Percentiles rank a stretch among this genome's conserved stretches.
These are phyloP conservation scores for Dermatemys mawii DNA, from an alignment of 2,113 vertebrate genomes.

Conservation along the genomic window DNA sequence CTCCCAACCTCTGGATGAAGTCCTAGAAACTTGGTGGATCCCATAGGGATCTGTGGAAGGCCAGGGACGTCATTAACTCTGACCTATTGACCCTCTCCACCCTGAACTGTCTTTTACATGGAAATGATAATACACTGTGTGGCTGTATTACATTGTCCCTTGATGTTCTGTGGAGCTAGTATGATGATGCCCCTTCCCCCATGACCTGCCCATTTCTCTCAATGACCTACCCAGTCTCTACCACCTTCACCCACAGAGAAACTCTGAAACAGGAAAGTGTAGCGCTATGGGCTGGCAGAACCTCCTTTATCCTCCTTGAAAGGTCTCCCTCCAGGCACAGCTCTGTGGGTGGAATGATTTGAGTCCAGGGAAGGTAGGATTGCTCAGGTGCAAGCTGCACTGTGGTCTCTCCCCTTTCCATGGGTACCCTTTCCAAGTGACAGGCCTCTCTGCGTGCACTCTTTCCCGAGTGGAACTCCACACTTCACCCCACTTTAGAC, in stretches of 20 bases:
- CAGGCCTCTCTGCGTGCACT: not conserved
- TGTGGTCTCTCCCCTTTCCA: not conserved
- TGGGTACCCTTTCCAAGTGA: not conserved
- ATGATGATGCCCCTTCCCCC: not conserved
- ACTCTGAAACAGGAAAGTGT: not conserved
- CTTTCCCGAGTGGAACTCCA: not conserved
- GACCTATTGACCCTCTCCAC: rapidly evolving
- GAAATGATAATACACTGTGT: rapidly evolving
- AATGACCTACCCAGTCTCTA: not conserved
- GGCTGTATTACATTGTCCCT: not conserved
- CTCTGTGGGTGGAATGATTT: not conserved
- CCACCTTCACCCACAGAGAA: not conserved
- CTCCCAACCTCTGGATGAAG: too few relatives aligned
- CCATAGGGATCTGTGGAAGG: not conserved
- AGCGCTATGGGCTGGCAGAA: not conserved
- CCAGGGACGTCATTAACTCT: rapidly evolving
- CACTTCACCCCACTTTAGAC: not conserved
- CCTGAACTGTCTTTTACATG: not conserved
- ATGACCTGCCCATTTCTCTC: not conserved
- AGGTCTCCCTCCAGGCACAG: not conserved
- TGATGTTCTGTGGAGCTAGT: not conserved
- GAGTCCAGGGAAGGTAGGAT: not conserved
- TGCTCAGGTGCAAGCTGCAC: not conserved
- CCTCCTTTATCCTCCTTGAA: not conserved
- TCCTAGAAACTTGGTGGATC: too few relatives aligned